Base-by-base conservation (phyloP, 2,888 invertebrate genomes). In the Escarpia spicata region DNA sequence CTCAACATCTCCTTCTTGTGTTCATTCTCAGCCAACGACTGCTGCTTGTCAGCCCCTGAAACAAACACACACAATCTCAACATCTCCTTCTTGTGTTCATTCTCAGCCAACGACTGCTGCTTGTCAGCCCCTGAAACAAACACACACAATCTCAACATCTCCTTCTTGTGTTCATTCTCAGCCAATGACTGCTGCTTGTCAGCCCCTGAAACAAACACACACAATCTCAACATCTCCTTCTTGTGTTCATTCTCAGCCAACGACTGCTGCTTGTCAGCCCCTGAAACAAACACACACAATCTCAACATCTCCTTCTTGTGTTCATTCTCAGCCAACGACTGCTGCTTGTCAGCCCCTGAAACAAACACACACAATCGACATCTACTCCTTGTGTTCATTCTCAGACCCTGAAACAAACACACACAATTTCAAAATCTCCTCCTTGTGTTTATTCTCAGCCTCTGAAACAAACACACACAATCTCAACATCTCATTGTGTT, bases 1-100 rank as follows among this genome's bases (percentile, higher is more conserved):
- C 52, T 52, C 52, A 52, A 52, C 52, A 52, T 15, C 31, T 90
- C 15, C 37, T 37, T 37, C 37, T 1, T 90, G 90, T 43, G 52
- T 52, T 52, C 52, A 52, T 52, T 31, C 90, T 37, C 90, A 15
- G 31, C 31, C 90, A 37, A 37, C 1, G 37, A 37, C 37, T 37
- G 37, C 1, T 37, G 37, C 37, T 37, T 91, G 75, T 95, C 95
- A 90, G 93, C 92, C 45, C 91, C 95, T 95, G 90, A 3, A 94
- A 92, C n/a, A 90, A 3, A 52, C 52, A 52, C 10, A 4, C 52
- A 52, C 52, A 52, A 52, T 52, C 52, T 52, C 52, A 52, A 52
- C 52, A 52, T 15, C 31, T 89, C 1, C 31, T 52, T 0, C 52
- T 19, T 19, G 90, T 43, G 52, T 52, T 52, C 52, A 52, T 52